These are phyloP conservation scores for Batillaria attramentaria DNA, from an alignment of 1,140 invertebrate genomes.

Conservation along the genomic window DNA sequence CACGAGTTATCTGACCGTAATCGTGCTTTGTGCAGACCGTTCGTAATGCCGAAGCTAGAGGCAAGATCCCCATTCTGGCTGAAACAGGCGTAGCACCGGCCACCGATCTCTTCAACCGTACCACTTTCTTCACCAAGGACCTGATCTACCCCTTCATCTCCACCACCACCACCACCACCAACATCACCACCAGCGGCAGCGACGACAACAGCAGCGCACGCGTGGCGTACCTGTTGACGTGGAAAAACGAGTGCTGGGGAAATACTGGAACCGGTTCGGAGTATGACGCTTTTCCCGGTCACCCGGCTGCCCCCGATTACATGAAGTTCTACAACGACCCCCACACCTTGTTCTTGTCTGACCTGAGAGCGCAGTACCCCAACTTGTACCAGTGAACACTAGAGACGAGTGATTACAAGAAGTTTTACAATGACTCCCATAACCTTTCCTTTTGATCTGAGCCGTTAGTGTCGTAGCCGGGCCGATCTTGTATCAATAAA, in stretches of 20 bases:
- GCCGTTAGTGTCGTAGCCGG: no score
- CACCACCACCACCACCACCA: no score
- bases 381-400: neutral
- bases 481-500: no score
- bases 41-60: neutral
- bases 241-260: conserved; percentile 5
- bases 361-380: neutral
- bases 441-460: no score
- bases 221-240: conserved; percentile 21
- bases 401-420: no score
- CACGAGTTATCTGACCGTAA: neutral
- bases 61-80: conserved; percentile 7
- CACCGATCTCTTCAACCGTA: neutral
- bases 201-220: no score
- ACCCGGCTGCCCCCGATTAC: conserved; percentile 1
- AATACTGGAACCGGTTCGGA: neutral
- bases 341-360: neutral
- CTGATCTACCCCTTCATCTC: neutral
- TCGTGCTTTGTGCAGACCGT: neutral
- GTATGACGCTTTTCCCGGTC: conserved; percentile 6
- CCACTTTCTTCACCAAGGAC: conserved; percentile 8
- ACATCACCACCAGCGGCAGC: no score
- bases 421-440: no score
- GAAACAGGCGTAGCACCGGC: neutral
- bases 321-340: neutral